Percentiles rank a stretch among this genome's conserved stretches.
Evolutionary conservation across 2,113 vertebrate species (phyloP).

Genomic region (Limanda limanda): DNA sequence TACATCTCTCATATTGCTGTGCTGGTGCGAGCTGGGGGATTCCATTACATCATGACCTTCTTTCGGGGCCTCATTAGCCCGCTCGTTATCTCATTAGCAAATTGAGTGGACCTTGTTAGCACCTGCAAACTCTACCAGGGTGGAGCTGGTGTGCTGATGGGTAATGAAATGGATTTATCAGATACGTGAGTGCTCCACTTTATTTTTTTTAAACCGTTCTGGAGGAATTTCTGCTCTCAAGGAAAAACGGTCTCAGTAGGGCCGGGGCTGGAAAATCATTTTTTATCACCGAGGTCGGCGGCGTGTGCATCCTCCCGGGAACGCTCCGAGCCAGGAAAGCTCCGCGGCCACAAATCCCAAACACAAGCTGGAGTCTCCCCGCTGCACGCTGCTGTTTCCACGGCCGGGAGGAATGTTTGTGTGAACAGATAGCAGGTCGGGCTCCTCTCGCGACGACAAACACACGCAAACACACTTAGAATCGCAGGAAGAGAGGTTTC

Average conservation of each 20-base stretch:
- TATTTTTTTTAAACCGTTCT: neutral
- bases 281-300: constrained; percentile 39
- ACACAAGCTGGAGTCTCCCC: constrained; percentile 58
- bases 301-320: constrained; percentile 31
- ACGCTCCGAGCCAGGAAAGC: constrained; percentile 22
- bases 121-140: constrained; percentile 48
- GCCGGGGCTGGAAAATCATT: constrained; percentile 45
- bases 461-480: constrained; percentile 52
- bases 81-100: constrained; percentile 76
- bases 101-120: constrained; percentile 68
- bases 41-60: constrained; percentile 79
- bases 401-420: constrained; percentile 45
- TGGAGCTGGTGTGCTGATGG: constrained; percentile 35
- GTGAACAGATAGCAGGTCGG: constrained; percentile 58
- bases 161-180: constrained; percentile 54
- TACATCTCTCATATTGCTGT: constrained; percentile 50
- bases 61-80: constrained; percentile 75
- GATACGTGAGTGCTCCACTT: constrained; percentile 14
- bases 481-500: constrained; percentile 44
- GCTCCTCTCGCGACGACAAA: constrained; percentile 49
- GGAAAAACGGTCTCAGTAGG: constrained; percentile 18
- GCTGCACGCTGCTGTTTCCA: constrained; percentile 36
- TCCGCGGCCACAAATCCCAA: constrained; percentile 24
- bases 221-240: constrained; percentile 20
- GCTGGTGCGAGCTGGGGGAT: constrained; percentile 49